These are phyloP conservation scores for Leptothorax acervorum DNA, from an alignment of 2,888 invertebrate genomes.

Conservation along the genomic window DNA sequence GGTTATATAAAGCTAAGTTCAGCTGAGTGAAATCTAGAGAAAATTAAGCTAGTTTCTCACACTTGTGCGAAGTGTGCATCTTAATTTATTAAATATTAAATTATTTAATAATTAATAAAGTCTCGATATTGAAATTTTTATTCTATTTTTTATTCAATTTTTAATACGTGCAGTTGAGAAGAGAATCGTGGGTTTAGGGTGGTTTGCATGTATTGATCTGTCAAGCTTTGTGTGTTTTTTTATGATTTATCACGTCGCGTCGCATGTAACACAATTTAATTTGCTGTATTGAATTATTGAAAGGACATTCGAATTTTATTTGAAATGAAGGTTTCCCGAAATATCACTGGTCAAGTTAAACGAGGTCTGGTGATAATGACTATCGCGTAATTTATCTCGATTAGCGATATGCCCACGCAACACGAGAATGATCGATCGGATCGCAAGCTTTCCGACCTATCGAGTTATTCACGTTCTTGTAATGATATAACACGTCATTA, in stretches of 20 bases:
- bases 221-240: background rate
- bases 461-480: slow-evolving; percentile 45
- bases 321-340: slow-evolving; percentile 35
- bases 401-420: slow-evolving; percentile 65
- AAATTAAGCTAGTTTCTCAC: background rate
- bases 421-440: slow-evolving; percentile 70
- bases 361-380: slow-evolving; percentile 52
- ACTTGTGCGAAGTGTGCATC: too few species aligned
- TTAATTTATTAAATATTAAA: background rate
- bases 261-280: slow-evolving; percentile 9
- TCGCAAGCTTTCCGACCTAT: slow-evolving; percentile 66
- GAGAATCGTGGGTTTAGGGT: background rate
- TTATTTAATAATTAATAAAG: background rate
- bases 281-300: slow-evolving; percentile 23
- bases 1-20: background rate
- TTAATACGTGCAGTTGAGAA: background rate
- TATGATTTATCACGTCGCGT: slow-evolving; percentile 33
- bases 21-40: background rate
- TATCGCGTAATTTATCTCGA: slow-evolving; percentile 70
- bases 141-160: background rate
- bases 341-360: slow-evolving; percentile 30
- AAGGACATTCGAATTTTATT: slow-evolving; percentile 32
- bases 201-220: slow-evolving; percentile 7
- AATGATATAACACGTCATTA: slow-evolving; percentile 62
- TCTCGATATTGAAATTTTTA: background rate